Base-by-base conservation (phyloP, 1,140 invertebrate species). In the Ceratosolen solmsi region DNA sequence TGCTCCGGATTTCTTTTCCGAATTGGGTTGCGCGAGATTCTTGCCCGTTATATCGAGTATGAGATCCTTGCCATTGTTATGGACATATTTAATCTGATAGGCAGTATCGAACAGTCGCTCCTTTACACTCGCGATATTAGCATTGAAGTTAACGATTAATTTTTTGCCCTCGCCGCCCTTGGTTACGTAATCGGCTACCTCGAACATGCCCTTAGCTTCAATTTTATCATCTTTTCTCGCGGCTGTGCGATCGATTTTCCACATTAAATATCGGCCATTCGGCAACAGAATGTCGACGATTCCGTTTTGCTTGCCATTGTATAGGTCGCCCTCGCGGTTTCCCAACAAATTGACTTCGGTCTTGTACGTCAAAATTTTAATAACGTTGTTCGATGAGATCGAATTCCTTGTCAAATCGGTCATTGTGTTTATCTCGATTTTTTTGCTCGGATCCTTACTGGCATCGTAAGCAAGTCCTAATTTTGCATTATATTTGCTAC, bases 401-500 rank as follows among this genome's bases (percentile, higher is more conserved):
- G 91, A 90, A 0, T 91, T 92, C 9, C 93, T 92, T 0, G 92
- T 92, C 0, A 93, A 79, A 68, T 93, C 93, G 54, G 92, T 94
- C 41, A 93, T 90, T 0, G 95, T 95, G n/a, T 92, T 92, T 9
- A 95, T 84, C 82, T 92, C 92, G 1, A 96, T 83, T 83, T 94
- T 94, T 70, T 95, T 94, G 65, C 87, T 93, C 20, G 94, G 94
- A 86, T 95, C 93, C 82, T 95, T 95, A 20, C 94, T 93, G n/a
- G 93, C 94, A 86, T 96, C 93, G 13, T 94, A 93, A 71, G 92
- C 93, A 1, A 96, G 27, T 46, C 93, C 94, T 0, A 94, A 80
- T 33, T 93, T 93, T 0, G 93, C 92, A 54, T 93, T 93, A 84
- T 93, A 93, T 1, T 93, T 89, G 36, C 92, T 89, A 0, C 93